Conservation (phyloP, 2,113 vertebrate species). For the Odocoileus hemionus region DNA sequence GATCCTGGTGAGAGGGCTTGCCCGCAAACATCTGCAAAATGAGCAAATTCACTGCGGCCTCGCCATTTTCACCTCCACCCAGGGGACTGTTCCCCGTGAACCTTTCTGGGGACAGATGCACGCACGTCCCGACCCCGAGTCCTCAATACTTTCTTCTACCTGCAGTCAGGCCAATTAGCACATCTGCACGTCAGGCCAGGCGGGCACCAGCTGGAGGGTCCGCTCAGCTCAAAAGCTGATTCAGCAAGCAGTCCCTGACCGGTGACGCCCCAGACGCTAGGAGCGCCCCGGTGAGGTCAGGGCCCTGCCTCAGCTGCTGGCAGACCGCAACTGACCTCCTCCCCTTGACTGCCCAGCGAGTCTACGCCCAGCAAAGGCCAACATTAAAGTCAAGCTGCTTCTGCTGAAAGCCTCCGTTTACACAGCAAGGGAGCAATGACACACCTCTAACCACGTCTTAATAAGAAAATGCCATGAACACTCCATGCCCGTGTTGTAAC, state of each 20-base stretch:
- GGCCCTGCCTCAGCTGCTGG: background rate
- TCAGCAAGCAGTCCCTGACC: conserved; percentile 41
- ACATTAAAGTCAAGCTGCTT: background rate
- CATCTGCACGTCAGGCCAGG: background rate
- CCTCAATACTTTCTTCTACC: background rate
- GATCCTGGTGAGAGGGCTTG: background rate
- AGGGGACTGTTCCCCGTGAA: background rate
- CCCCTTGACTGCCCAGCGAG: background rate
- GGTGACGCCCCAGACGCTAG: background rate
- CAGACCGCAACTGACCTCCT: conserved; percentile 23
- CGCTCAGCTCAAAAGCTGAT: conserved; percentile 39
- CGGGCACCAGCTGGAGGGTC: conserved; percentile 65
- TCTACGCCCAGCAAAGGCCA: background rate
- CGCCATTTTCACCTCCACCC: background rate
- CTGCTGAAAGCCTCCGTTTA: conserved; percentile 14
- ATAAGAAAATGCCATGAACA: conserved; percentile 40
- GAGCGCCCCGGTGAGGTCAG: background rate
- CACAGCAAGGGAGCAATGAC: background rate
- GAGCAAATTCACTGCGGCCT: background rate
- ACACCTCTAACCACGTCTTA: conserved; percentile 38
- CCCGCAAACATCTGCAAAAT: background rate
- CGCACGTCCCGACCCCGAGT: background rate
- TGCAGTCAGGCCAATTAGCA: conserved; percentile 63
- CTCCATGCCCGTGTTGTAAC: conserved; percentile 23
- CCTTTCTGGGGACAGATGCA: background rate